phyloP scores from a whole-genome alignment of 2,888 invertebrate species.

The Ptychoptera contaminata region DNA sequence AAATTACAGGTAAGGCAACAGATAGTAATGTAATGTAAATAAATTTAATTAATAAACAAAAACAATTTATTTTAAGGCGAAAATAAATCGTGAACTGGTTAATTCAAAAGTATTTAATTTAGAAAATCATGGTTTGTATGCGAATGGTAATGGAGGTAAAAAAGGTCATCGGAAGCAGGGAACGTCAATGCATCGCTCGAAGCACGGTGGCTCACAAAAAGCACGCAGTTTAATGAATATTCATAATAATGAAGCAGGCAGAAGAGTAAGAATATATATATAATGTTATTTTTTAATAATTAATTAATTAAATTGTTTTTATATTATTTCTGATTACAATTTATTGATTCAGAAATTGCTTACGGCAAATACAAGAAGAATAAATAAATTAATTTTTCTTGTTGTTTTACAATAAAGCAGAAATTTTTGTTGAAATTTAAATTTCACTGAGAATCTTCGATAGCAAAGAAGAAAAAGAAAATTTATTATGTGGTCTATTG shows the following conservation, averaged over 20 bases:
- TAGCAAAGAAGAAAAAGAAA: too few species aligned
- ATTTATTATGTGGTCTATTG: too few species aligned
- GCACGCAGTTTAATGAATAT: slow-evolving; percentile 89
- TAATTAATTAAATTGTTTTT: too few species aligned
- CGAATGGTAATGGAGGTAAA: slow-evolving; percentile 13
- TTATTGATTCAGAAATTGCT: not conserved
- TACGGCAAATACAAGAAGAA: not conserved
- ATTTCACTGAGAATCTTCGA: too few species aligned
- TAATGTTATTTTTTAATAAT: not conserved
- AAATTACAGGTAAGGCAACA: slow-evolving; percentile 25
- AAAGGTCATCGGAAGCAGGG: not conserved
- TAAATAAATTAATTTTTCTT: not conserved
- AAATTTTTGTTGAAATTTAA: too few species aligned
- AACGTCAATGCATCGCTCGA: slow-evolving; percentile 11
- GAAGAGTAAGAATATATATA: slow-evolving; percentile 60
- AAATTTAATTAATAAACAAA: not conserved
- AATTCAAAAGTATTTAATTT: slow-evolving; percentile 29
- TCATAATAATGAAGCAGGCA: slow-evolving; percentile 95
- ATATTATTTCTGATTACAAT: not conserved
- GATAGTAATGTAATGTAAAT: not conserved
- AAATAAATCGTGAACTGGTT: slow-evolving; percentile 30
- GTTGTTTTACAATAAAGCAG: not conserved
- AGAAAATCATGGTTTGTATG: slow-evolving; percentile 19
- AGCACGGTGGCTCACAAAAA: slow-evolving; percentile 20
- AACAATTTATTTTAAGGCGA: slow-evolving; percentile 19